Base-by-base conservation (phyloP, 2,888 invertebrate genomes). In the Heliconius erato region DNA sequence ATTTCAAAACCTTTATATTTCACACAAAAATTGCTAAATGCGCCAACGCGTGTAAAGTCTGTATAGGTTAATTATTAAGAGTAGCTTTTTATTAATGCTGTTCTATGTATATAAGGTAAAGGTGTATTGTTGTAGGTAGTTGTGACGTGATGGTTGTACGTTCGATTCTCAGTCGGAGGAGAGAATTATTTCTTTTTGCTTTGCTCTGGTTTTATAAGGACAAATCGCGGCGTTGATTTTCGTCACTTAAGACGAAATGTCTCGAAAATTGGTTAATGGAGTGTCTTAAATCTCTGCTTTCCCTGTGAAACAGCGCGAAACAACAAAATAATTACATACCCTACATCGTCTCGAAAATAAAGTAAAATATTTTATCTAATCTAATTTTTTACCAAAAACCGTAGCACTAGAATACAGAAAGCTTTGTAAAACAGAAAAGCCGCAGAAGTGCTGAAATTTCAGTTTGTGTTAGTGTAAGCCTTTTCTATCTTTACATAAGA, bases 1-100 rank as follows among this genome's bases (percentile, higher is more conserved):
- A 79, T 77, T 82, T 84, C 68, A 40, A 72, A 28, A 40, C 71
- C 59, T 79, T 44, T 77, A 35, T 77, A 54, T 44, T 83, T 79
- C 49, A 67, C 35, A 28, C 74, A 78, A 71, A 77, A 28, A 81
- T 76, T 71, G 35, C 23, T 44, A 35, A 79, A 79, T 81, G 40
- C 59, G 40, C 44, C 28, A 76, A 35, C 32, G 63, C 19, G 26
- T n/a, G 26, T 3, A 32, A 28, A 28, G 35, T 12, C 6, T 35
- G n/a, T n/a, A n/a, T 23, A 35, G 32, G 54, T 59, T 59, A 63
- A 63, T 63, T 7, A 63, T 32, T 23, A 49, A 49, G n/a, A n/a
- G n/a, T 7, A n/a, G 23, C 2, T 63, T 54, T 63, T 9, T 63
- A 63, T 63, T 9, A 11, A 63, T 63, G 11, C 23, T 40, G 40